Conservation (phyloP, 2,888 invertebrate genomes). For the Ornithoptera priamus region DNA sequence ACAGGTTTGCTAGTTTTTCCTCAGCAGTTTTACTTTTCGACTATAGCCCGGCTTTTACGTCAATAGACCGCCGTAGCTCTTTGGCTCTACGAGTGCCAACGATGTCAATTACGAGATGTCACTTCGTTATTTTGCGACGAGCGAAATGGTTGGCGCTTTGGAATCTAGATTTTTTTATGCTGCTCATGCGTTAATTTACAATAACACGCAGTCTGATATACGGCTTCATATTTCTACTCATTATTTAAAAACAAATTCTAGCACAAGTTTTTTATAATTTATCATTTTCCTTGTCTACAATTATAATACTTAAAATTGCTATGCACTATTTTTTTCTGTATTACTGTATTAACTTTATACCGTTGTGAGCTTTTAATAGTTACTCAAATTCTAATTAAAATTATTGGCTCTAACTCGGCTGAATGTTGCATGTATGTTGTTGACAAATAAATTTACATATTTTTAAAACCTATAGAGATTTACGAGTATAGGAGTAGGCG, state of each 20-base stretch:
- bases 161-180: constrained; percentile 10
- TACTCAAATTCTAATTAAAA: too few species aligned
- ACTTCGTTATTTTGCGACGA: constrained; percentile 21
- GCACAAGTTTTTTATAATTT: too few species aligned
- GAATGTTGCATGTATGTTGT: too few species aligned
- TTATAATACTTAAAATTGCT: too few species aligned
- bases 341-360: too few species aligned
- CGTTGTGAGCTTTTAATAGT: too few species aligned
- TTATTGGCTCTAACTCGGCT: too few species aligned
- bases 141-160: constrained; percentile 12
- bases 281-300: too few species aligned
- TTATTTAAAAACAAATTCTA: not conserved
- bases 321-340: too few species aligned
- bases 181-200: not conserved
- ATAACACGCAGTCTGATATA: not conserved
- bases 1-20: constrained; percentile 18
- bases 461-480: too few species aligned
- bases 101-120: constrained; percentile 25
- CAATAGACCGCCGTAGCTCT: constrained; percentile 16
- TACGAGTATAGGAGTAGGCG: too few species aligned
- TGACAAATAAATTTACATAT: too few species aligned
- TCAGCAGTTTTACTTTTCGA: constrained; percentile 15
- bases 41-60: constrained; percentile 23
- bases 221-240: not conserved
- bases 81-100: constrained; percentile 16